Percentiles rank a stretch among this genome's conserved stretches.
Conservation (phyloP, 2,888 invertebrate genomes). For the Nephrotoma flavescens region DNA sequence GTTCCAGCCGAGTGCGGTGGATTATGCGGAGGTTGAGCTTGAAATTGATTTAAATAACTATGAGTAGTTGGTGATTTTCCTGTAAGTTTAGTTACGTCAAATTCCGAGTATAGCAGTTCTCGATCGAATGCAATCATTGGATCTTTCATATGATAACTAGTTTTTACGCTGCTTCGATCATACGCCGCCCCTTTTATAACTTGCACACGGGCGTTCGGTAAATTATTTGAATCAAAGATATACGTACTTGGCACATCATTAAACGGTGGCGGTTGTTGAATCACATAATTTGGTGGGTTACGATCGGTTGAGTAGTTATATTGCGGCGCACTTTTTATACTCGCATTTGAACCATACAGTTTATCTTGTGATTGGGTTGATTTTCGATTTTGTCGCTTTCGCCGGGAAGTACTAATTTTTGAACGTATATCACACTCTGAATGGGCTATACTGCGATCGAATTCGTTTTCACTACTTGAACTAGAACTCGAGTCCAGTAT, state of each 20-base stretch:
- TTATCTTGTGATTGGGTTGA: constrained; percentile 21
- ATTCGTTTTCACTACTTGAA: constrained; percentile 35
- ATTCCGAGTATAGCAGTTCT: constrained; percentile 21
- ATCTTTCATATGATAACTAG: background rate
- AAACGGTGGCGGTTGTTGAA: constrained; percentile 2
- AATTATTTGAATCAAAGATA: background rate
- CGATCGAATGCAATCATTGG: constrained; percentile 18
- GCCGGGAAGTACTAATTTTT: constrained; percentile 19
- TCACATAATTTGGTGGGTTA: background rate
- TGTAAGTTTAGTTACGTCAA: constrained; percentile 31
- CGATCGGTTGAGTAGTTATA: constrained; percentile 24
- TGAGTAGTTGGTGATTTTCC: constrained; percentile 31
- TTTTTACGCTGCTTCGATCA: background rate
- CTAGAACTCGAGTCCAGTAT: constrained; percentile 38
- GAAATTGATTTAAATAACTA: constrained; percentile 12
- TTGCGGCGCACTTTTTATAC: constrained; percentile 34
- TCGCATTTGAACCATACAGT: constrained; percentile 33
- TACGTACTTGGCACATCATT: background rate
- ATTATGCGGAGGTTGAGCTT: background rate
- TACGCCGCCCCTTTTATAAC: background rate
- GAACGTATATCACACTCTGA: constrained; percentile 40
- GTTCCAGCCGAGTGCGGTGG: background rate
- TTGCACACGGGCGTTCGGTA: background rate
- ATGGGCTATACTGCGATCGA: constrained; percentile 33
- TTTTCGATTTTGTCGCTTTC: constrained; percentile 27